Conservation (phyloP, 2,888 invertebrate genomes). For the Xestoiulus laeticollis region DNA sequence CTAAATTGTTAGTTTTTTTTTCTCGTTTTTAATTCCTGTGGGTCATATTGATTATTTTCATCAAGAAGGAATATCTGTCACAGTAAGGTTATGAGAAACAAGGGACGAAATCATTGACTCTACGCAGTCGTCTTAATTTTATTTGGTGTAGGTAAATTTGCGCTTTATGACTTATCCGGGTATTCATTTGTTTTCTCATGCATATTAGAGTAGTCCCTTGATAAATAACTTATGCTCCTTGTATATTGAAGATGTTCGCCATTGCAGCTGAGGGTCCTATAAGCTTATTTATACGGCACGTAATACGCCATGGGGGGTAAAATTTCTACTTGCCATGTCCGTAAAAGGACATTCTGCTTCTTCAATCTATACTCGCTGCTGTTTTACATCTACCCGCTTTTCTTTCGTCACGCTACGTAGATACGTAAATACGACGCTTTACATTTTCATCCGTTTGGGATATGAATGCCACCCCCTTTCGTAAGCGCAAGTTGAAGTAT, state of each 20-base stretch:
- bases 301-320: constrained; percentile 32
- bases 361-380: no score
- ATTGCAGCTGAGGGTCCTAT: not conserved
- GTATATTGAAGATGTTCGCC: constrained; percentile 15
- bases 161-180: constrained; percentile 21
- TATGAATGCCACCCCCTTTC: not conserved
- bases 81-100: constrained; percentile 20
- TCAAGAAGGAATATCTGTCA: constrained; percentile 44
- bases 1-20: not conserved
- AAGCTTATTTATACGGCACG: constrained; percentile 15
- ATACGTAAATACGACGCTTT: not conserved
- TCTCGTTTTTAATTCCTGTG: not conserved
- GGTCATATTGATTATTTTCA: constrained; percentile 49
- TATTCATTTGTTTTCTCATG: constrained; percentile 43
- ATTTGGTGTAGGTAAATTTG: not conserved
- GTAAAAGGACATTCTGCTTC: not conserved
- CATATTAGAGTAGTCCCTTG: constrained; percentile 34
- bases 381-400: not conserved
- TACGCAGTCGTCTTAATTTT: constrained; percentile 23
- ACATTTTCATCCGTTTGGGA: not conserved
- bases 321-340: constrained; percentile 7
- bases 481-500: no score
- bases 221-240: constrained; percentile 34
- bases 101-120: constrained; percentile 44
- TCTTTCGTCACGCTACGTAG: not conserved